phyloP scores from a whole-genome alignment of 2,113 vertebrate species.

The Verasper variegatus region DNA sequence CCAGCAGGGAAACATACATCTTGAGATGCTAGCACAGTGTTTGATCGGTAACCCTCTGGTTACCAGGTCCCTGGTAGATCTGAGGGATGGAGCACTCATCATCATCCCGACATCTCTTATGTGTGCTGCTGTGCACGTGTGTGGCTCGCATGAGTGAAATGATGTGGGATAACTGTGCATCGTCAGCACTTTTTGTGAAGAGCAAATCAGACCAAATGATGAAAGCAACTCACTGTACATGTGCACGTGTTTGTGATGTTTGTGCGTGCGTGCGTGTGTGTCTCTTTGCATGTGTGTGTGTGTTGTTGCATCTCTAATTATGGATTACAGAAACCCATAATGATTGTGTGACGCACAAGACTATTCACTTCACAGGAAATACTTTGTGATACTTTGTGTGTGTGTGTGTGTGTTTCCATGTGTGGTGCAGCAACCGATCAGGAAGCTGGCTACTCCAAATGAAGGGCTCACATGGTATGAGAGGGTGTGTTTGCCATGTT shows the following conservation, averaged over 20 bases:
- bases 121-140: slow-evolving; percentile 58
- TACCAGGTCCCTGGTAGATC: slow-evolving; percentile 39
- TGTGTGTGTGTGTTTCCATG: slow-evolving; percentile 16
- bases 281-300: slow-evolving; percentile 45
- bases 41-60: slow-evolving; percentile 47
- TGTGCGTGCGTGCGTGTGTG: slow-evolving; percentile 14
- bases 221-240: slow-evolving; percentile 36
- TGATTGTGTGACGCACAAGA: slow-evolving; percentile 72
- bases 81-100: slow-evolving; percentile 27
- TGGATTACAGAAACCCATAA: slow-evolving; percentile 75
- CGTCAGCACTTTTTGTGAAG: slow-evolving; percentile 51
- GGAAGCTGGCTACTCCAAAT: slow-evolving; percentile 38
- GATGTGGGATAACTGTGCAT: slow-evolving; percentile 51
- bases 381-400: slow-evolving; percentile 47
- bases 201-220: slow-evolving; percentile 50
- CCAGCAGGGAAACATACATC: slow-evolving; percentile 16
- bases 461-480: slow-evolving; percentile 36
- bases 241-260: slow-evolving; percentile 18
- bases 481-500: slow-evolving; percentile 53
- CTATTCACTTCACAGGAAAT: slow-evolving; percentile 47
- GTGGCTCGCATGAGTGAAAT: slow-evolving; percentile 44
- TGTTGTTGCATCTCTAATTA: slow-evolving; percentile 75
- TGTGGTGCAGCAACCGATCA: slow-evolving; percentile 13
- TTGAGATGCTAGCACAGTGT: slow-evolving; percentile 15
- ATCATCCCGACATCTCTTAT: slow-evolving; percentile 47